These are phyloP conservation scores for Pseudopipra pipra DNA, from an alignment of 2,113 vertebrate species.

Conservation along the genomic window DNA sequence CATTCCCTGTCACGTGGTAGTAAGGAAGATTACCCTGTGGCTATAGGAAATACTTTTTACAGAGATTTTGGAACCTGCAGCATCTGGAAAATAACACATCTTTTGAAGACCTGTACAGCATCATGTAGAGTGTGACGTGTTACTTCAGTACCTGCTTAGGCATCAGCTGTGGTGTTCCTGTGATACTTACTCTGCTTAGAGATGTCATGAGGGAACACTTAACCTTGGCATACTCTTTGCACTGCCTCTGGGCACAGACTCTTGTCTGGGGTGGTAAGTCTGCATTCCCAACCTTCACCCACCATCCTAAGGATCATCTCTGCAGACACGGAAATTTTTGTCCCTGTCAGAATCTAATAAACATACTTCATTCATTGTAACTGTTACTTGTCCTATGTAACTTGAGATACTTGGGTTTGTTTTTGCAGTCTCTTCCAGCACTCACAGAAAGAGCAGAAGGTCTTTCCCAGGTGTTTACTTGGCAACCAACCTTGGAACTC, in stretches of 20 bases:
- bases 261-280: background rate
- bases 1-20: background rate
- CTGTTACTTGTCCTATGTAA: background rate
- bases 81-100: background rate
- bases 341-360: background rate
- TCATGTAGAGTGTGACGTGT: background rate
- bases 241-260: background rate
- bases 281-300: background rate
- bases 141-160: background rate
- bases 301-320: background rate
- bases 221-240: background rate
- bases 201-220: background rate
- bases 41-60: background rate
- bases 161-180: background rate
- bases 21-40: background rate
- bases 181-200: background rate
- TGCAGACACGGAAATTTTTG: background rate
- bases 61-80: background rate
- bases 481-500: constrained; percentile 72
- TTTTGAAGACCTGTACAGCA: background rate
- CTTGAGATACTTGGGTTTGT: background rate
- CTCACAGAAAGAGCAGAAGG: constrained; percentile 85
- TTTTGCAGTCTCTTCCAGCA: constrained; percentile 77
- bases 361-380: background rate
- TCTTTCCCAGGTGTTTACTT: constrained; percentile 78